Evolutionary conservation across 2,113 vertebrate genomes (phyloP), one percentile per base, ranked within the genome.

Genomic region (Cisticola juncidis): DNA sequence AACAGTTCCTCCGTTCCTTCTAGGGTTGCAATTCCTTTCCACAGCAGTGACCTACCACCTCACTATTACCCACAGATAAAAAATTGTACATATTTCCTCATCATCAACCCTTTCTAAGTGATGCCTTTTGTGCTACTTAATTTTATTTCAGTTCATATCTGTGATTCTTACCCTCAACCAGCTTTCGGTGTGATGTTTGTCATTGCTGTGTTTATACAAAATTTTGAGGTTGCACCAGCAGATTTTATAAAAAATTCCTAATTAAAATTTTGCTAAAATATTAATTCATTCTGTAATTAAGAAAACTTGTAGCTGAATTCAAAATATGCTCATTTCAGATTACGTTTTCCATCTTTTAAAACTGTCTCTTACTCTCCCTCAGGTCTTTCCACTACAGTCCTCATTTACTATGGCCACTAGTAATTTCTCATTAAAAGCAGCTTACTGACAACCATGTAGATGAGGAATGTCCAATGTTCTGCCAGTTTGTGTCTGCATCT

Each of bases 181-280:
- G 18, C 11, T 77, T 86, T 66, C 54, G 26, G 31, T 48, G 23
- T 53, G 12, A 31, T 44, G 16, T 60, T 80, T 88, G 10, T 60
- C 33, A 24, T 21, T 12, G 38, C 23, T n/a, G 2, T 47, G 26
- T 35, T 47, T 18, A 54, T 44, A 58, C 1, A 57, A 65, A 73
- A 45, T 40, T 38, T n/a, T 0, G 2, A 70, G 12, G 4, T 23
- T 9, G 23, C 18, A 50, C 1, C 3, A 62, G 56, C 6, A 81
- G 26, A 70, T 50, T 91, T 81, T 77, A 66, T 33, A 0, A 77
- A 80, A 94, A 62, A 42, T 6, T 53, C 28, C 4, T 25, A 9
- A 24, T 9, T 73, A 42, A 29, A 3, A 35, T 81, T 92, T 65
- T 14, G n/a, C 57, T 15, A 5, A 6, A 84, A 47, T 54, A 62